A percentile compares a stretch with the other conserved stretches of the same genome.
Evolutionary conservation across 2,888 invertebrate species (phyloP).

Genomic region (Plagiodera versicolora): DNA sequence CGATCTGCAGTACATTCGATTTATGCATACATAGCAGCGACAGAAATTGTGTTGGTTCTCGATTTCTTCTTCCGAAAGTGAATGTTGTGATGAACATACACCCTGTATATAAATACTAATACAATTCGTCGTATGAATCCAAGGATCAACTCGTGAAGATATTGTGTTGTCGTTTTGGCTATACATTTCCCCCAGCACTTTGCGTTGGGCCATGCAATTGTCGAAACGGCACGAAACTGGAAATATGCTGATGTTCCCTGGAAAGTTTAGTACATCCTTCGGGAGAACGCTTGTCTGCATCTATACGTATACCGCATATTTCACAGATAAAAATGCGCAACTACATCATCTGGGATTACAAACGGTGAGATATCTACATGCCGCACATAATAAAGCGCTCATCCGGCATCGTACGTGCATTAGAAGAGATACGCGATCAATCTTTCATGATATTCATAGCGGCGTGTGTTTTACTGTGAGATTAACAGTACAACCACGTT

Average conservation of each 20-base stretch:
- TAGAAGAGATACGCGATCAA: conserved; percentile 19
- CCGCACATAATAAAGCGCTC: conserved; percentile 13
- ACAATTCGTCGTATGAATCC: no score
- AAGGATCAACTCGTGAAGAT: no score
- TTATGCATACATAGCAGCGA: no score
- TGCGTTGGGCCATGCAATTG: background rate
- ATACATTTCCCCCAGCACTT: background rate
- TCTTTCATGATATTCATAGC: conserved; percentile 21
- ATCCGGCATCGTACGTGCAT: conserved; percentile 10
- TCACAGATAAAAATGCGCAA: conserved; percentile 12
- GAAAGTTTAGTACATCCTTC: background rate
- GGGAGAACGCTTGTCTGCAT: conserved; percentile 6
- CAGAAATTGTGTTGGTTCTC: no score
- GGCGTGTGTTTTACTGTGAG: background rate
- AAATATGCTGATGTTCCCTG: background rate
- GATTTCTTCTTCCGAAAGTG: no score
- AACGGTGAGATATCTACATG: conserved; percentile 15
- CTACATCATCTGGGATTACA: conserved; percentile 13
- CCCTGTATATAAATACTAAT: no score
- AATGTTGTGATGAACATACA: no score
- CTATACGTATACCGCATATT: conserved; percentile 10
- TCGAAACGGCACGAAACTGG: background rate
- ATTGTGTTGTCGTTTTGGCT: no score
- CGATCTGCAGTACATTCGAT: no score
- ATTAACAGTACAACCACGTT: conserved; percentile 6